Conservation (phyloP, 2,797 vertebrate species). For the Platalea minor region DNA sequence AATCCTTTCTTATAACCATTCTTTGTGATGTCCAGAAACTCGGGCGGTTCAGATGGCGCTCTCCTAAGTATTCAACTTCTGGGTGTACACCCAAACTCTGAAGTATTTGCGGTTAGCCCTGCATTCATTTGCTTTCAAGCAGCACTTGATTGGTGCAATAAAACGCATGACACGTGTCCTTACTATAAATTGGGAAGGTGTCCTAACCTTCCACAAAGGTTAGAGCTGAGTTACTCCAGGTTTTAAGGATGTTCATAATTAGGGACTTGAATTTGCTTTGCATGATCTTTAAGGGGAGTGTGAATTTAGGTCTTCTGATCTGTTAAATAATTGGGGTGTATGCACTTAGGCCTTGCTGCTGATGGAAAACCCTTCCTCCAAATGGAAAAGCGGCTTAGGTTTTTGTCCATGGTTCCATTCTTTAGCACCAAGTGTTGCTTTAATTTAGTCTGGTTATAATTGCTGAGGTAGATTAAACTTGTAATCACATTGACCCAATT, state of each 20-base stretch:
- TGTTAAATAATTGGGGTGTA: background rate
- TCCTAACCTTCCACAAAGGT: background rate
- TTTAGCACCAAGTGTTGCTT: background rate
- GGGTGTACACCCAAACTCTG: background rate
- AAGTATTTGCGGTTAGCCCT: background rate
- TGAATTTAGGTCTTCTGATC: background rate
- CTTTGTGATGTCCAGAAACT: background rate
- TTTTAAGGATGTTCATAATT: background rate
- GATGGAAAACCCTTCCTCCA: background rate
- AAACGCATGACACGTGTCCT: background rate
- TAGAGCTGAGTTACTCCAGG: background rate
- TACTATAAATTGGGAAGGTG: background rate
- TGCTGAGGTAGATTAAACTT: background rate
- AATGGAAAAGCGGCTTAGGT: background rate
- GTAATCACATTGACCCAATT: background rate
- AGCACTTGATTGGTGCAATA: background rate
- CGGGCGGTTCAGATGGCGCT: background rate
- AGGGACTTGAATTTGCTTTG: background rate
- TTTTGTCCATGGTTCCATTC: background rate
- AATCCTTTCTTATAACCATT: background rate
- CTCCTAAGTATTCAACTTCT: background rate
- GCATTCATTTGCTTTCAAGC: background rate
- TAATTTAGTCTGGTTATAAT: background rate
- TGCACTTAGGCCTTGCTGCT: background rate
- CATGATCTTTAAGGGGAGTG: background rate